Percentiles rank a stretch among this genome's conserved stretches.
Conservation (phyloP, 2,797 vertebrate species). For the Otolemur crassicaudatus region DNA sequence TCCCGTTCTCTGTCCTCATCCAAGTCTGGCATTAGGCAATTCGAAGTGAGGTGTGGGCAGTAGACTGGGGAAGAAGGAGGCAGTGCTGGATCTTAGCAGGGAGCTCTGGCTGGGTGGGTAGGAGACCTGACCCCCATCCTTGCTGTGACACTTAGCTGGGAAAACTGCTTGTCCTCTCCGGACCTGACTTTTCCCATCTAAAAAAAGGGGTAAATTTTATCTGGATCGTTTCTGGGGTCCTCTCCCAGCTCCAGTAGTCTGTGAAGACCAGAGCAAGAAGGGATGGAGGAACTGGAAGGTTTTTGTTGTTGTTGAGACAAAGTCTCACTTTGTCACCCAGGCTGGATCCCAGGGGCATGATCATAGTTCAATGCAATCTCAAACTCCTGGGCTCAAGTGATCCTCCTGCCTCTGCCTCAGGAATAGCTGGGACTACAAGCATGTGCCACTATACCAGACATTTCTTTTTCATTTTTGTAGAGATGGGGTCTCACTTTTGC, state of each 20-base stretch:
- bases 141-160: not conserved
- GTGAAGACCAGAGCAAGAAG: not conserved
- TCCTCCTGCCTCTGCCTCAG: not conserved
- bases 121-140: not conserved
- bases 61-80: not conserved
- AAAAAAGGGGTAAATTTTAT: not conserved
- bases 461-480: not conserved
- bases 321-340: not conserved
- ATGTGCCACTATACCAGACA: not conserved
- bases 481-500: not conserved
- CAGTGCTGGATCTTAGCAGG: not conserved
- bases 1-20: fast-evolving
- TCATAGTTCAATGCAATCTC: not conserved
- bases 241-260: not conserved
- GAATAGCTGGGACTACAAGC: not conserved
- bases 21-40: not conserved
- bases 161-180: not conserved
- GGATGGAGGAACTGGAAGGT: not conserved
- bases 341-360: not conserved
- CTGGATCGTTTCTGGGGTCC: not conserved
- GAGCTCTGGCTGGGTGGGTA: too few relatives aligned
- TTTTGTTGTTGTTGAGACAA: not conserved
- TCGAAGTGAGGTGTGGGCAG: not conserved
- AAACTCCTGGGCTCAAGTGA: not conserved
- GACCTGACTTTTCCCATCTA: not conserved